Conservation (phyloP, 2,888 invertebrate species). For the Oasisia sp. region DNA sequence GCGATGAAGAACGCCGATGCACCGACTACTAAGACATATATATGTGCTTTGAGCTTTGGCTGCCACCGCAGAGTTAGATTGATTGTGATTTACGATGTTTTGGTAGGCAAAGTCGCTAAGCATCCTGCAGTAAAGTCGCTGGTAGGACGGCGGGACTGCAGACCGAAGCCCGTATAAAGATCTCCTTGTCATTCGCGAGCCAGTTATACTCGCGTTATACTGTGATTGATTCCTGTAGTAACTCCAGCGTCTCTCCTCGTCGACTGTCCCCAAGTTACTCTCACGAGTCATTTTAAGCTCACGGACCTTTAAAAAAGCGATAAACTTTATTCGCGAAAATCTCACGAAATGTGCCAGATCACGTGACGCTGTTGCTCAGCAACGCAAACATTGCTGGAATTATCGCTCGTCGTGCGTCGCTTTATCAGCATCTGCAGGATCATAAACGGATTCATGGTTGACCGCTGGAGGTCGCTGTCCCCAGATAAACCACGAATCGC, state of each 20-base stretch:
- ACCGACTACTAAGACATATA: background rate
- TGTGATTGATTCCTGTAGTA: background rate
- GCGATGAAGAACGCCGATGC: background rate
- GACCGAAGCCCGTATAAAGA: background rate
- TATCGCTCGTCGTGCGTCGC: background rate
- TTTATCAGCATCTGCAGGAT: background rate
- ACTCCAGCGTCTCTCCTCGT: background rate
- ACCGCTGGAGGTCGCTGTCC: background rate
- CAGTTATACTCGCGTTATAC: background rate
- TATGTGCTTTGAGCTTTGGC: background rate
- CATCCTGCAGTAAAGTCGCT: background rate
- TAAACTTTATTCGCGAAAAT: background rate
- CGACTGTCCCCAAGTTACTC: constrained; percentile 1
- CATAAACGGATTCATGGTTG: background rate
- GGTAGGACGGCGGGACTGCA: background rate
- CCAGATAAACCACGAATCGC: background rate
- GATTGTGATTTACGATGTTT: constrained; percentile 9
- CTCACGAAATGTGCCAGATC: background rate
- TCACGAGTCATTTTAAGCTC: background rate
- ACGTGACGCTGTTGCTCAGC: background rate
- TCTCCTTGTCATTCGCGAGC: background rate
- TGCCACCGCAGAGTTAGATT: background rate
- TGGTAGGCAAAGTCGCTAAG: constrained; percentile 17
- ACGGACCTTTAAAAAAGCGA: background rate
- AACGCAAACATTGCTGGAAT: background rate